Base-by-base conservation (phyloP, 2,797 vertebrate species). In the Neostethus bicornis region DNA sequence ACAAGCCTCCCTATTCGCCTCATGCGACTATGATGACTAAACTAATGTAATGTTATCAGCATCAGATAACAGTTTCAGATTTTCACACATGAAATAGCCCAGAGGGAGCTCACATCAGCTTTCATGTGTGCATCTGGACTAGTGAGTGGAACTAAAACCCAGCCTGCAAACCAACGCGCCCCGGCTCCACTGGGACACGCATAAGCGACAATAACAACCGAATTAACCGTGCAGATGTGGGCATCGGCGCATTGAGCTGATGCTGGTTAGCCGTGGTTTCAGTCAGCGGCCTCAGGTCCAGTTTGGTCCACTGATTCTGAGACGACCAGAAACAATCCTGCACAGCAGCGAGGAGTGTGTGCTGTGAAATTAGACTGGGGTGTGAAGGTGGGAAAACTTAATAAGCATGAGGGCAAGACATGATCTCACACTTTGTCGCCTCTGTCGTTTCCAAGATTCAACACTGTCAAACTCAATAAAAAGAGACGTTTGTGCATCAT, bases 141-240 rank as follows among this genome's bases (percentile, higher is more conserved):
- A 87, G 73, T 80, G 84, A 86, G 78, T 89, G 86, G 85, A 89
- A 87, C 61, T 84, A 85, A 89, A 87, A 87, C 82, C 84, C 72
- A 58, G 75, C 52, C 61, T 51, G 44, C 25, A 7, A 75, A 85
- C 68, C 78, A 74, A 85, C 61, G 49, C 24, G 60, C 57, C 51
- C 62, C 38, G 55, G 66, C 71, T 81, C 84, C 67, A 52, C 7
- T 50, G 73, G 77, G 78, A 87, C 76, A 80, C 66, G 62, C 60
- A 70, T 71, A 77, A 73, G 78, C 39, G 68, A 84, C 80, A 79
- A 71, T 80, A 81, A 77, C 75, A 75, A 75, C 65, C 77, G 70
- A 85, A 89, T 88, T 82, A 85, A 70, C 66, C 81, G 66, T 74
- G 79, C 74, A 69, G 81, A 82, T 14, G 69, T 74, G 81, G 68